phyloP scores from a whole-genome alignment of 2,797 vertebrate genomes.

The Chaetophractus vellerosus region DNA sequence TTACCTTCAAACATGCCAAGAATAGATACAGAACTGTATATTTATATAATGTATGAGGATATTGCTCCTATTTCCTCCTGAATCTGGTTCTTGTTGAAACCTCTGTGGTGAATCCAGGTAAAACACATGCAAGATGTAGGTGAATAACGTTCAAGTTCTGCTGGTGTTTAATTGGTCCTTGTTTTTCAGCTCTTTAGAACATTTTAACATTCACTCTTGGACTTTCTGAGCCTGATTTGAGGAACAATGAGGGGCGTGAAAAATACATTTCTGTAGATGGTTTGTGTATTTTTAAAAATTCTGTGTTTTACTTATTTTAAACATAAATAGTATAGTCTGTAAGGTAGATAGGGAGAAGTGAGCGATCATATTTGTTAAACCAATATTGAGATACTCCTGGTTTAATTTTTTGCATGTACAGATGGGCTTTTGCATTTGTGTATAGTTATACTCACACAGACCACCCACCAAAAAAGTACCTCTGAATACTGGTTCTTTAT shows the following conservation, averaged over 20 bases:
- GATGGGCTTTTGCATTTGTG: not conserved
- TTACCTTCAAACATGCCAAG: constrained; percentile 33
- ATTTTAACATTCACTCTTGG: constrained; percentile 21
- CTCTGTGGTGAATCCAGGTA: not conserved
- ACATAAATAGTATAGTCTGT: not conserved
- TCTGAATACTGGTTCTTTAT: not conserved
- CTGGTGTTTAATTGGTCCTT: not conserved
- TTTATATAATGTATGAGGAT: not conserved
- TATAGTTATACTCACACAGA: not conserved
- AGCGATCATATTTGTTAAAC: constrained; percentile 13
- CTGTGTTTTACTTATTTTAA: constrained; percentile 21
- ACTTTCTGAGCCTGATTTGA: constrained; percentile 50
- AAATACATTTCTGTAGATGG: not conserved
- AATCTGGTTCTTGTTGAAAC: not conserved
- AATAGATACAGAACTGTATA: not conserved
- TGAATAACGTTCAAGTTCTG: constrained; percentile 8
- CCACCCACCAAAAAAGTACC: not conserved
- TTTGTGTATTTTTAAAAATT: not conserved
- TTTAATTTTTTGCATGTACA: not conserved
- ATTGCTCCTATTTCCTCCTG: not conserved
- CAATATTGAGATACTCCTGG: not conserved
- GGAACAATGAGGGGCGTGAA: not conserved
- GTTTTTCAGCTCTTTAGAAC: not conserved
- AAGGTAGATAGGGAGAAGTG: not conserved
- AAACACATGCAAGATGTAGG: not conserved